Evolutionary conservation across 2,888 invertebrate genomes (phyloP), one percentile per base, ranked within the genome.

Genomic region (Drosophila melanosoma): DNA sequence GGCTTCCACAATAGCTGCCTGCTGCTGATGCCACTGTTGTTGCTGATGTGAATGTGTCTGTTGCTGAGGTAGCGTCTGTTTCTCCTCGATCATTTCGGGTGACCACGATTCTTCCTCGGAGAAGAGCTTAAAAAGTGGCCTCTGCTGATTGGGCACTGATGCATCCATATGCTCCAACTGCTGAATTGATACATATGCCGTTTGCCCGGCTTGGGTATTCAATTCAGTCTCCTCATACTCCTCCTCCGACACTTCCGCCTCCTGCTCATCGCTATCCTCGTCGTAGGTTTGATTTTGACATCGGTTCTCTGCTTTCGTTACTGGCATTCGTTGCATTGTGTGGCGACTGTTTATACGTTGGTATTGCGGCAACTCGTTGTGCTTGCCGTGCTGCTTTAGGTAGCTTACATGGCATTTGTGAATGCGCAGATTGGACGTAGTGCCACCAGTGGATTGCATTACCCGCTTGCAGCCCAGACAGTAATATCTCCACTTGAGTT

Each of bases 361-460:
- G 2, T 36, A 17, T 8, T 33, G 52, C 2, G 58, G n/a, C 1
- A 52, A 40, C 0, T 60, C 53, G 1, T 11, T 12, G 17, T 57
- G 51, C 20, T 64, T 65, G 12, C 69, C 69, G 20, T 77, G 66
- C 29, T 76, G 75, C 32, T 87, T 82, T 0, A 87, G 51, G 29
- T 77, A 87, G 2, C 74, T 82, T 1, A 85, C 71, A 58, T 89
- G 89, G 26, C 86, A 87, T 52, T 87, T 89, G 54, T 87, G 86
- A 29, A 89, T 87, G 11, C 86, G 80, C 7, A 87, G 60, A 53
- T 87, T 87, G 11, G 86, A 87, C 1, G 86, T 87, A 5, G 88
- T 87, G 2, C 87, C 85, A 1, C 86, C 89, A 8, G 89, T 82
- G 15, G 87, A 89, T 64, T 85, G 89, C 85, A 85, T 85, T 48